Base-by-base conservation (phyloP, 2,797 vertebrate genomes). In the Sciurus vulgaris region DNA sequence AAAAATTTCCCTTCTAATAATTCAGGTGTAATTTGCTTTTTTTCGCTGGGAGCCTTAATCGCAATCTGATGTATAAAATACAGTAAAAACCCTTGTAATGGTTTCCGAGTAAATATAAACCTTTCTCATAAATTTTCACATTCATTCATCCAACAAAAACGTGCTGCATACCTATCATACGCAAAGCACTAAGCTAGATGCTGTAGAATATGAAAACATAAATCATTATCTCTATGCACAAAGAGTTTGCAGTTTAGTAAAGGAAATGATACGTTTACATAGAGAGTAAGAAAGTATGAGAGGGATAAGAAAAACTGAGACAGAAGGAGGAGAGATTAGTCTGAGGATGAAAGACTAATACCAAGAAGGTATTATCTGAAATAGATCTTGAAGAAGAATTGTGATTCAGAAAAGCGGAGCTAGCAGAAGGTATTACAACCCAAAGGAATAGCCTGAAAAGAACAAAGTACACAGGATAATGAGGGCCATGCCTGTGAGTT, bases 231-330 rank as follows among this genome's bases (percentile, higher is more conserved):
- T 49, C 18, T 41, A 47, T 17, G 3, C 18, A 24, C 30, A 70
- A 89, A 67, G 18, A 0, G 2, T 87, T 59, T 90, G 13, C 8
- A 17, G 3, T 79, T 65, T 94, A 83, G 54, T 61, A 86, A 56
- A 86, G 30, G 18, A 87, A 63, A 70, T 33, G 26, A 28, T 28
- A 7, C 49, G 28, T 59, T 81, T 82, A 51, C 13, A 8, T 84
- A 87, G 79, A 89, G 30, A 4, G 38, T 8, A 47, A 51, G 35
- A 81, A 73, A 2, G 56, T 63, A 3, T 59, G 92, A 94, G 20
- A 56, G 35, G 18, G 9, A 72, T 86, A 56, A 92, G 24, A 95
- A 94, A 93, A 96, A 51, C n/a, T 69, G 67, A 77, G 13, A 77
- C 28, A 82, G 4, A 24, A 77, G 12, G 30, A 54, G 5, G 15